Evolutionary conservation across 2,888 invertebrate genomes (phyloP).

Genomic region (Perizoma affinitatum): DNA sequence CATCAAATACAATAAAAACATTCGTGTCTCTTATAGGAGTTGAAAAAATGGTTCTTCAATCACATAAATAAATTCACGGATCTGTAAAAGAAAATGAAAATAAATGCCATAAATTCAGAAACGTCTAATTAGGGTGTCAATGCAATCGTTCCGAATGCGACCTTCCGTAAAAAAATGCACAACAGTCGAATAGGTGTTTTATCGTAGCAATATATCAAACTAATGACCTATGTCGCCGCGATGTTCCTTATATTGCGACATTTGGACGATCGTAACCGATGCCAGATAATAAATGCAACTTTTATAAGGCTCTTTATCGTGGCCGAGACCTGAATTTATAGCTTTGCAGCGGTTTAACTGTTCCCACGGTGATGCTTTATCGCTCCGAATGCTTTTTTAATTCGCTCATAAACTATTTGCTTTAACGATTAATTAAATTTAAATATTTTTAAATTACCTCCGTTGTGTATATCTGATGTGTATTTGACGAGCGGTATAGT

Average conservation of each 20-base stretch:
- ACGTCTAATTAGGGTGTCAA: slow-evolving; percentile 38
- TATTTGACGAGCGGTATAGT: slow-evolving; percentile 18
- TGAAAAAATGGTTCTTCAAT: too few relatives aligned
- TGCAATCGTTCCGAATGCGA: slow-evolving; percentile 31
- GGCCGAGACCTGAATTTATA: slow-evolving; percentile 59
- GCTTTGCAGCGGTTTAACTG: slow-evolving; percentile 57
- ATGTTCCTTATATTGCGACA: slow-evolving; percentile 56
- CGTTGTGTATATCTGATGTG: slow-evolving; percentile 17
- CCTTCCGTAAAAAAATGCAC: slow-evolving; percentile 40
- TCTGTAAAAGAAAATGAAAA: slow-evolving; percentile 30
- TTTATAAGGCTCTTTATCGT: slow-evolving; percentile 69
- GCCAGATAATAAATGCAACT: slow-evolving; percentile 68
- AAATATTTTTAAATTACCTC: slow-evolving; percentile 39
- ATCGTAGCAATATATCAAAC: slow-evolving; percentile 60
- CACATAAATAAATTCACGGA: slow-evolving; percentile 28
- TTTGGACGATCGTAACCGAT: slow-evolving; percentile 53
- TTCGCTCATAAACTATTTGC: slow-evolving; percentile 58
- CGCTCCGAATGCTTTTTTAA: slow-evolving; percentile 57
- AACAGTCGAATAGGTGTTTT: slow-evolving; percentile 49
- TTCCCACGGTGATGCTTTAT: slow-evolving; percentile 67
- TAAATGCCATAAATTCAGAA: slow-evolving; percentile 33
- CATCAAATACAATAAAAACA: too few relatives aligned
- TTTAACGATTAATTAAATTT: slow-evolving; percentile 59
- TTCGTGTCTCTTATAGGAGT: too few relatives aligned
- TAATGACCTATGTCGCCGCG: slow-evolving; percentile 59